These are phyloP conservation scores for Octonoba sinensis DNA, from an alignment of 2,888 invertebrate genomes.

Conservation along the genomic window DNA sequence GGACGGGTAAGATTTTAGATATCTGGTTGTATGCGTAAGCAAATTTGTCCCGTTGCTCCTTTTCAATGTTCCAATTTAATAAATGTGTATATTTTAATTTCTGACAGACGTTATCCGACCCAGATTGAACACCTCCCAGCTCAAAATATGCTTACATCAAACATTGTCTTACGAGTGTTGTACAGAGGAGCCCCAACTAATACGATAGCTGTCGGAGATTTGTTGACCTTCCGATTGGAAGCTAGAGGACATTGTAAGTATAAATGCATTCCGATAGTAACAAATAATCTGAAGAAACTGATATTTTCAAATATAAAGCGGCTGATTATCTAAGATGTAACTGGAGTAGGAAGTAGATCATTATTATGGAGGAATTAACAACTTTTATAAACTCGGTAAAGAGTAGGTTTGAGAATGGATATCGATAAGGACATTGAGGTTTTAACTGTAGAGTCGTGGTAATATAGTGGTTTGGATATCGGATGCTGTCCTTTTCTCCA, in stretches of 20 bases:
- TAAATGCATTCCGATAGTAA: background rate
- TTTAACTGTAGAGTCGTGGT: no score
- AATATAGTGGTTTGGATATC: no score
- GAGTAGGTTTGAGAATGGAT: no score
- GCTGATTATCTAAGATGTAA: no score
- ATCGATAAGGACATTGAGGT: no score
- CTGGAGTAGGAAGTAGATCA: no score
- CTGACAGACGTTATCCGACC: slow-evolving; percentile 80
- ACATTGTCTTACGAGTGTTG: slow-evolving; percentile 85
- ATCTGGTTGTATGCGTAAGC: background rate
- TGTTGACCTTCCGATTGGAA: slow-evolving; percentile 88
- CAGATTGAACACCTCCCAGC: slow-evolving; percentile 93
- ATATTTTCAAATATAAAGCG: background rate
- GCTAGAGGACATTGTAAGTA: slow-evolving; percentile 81
- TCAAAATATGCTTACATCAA: slow-evolving; percentile 89
- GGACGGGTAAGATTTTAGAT: slow-evolving; percentile 74
- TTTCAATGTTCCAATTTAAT: background rate
- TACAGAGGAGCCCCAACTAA: slow-evolving; percentile 93
- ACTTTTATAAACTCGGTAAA: no score
- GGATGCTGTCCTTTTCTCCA: no score
- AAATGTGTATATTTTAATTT: background rate
- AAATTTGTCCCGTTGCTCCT: no score
- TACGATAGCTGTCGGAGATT: slow-evolving; percentile 93
- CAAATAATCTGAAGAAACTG: background rate
- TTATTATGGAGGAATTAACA: no score